Evolutionary conservation across 2,113 vertebrate species (phyloP), one percentile per base, ranked within the genome.

Genomic region (Platichthys flesus): DNA sequence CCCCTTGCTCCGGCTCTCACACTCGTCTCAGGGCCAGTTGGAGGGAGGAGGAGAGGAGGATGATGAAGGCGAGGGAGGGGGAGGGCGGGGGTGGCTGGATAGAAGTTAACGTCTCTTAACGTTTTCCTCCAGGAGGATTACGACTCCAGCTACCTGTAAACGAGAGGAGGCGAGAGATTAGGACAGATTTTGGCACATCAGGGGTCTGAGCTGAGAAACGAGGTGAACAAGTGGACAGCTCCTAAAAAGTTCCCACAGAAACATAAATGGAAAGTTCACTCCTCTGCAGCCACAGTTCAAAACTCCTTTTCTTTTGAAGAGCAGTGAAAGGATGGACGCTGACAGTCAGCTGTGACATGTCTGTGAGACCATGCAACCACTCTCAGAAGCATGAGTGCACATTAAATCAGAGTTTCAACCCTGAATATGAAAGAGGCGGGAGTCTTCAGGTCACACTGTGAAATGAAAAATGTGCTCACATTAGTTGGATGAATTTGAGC

Each of bases 121-220:
- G 67, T n/a, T 71, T 62, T 47, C 82, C 79, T 78, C 68, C 73
- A 64, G 73, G 70, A 72, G 73, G 86, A 18, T 51, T 51, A 67
- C 6, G 35, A 76, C 78, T 69, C 56, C 67, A 31, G 83, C 87
- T 88, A 92, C 84, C 91, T 93, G 88, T 1, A 21, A 75, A 42
- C 16, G 21, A 66, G n/a, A 70, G 10, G 56, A 52, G 13, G 61
- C 2, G 10, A 0, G 51, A 83, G n/a, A 21, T 49, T 31, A 76
- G 24, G 3, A 49, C 0, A 9, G 0, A 6, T 24, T 15, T 15
- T 10, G 21, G 57, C 16, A 2, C 26, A 16, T 28, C 55, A 31
- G 20, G 37, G 8, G 42, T 37, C 13, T 55, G 20, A 51, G 26
- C 40, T 20, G 47, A 20, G 42, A 76, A 56, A 13, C 45, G 18